Evolutionary conservation across 2,888 invertebrate genomes (phyloP).

Genomic region (Rhimphoctona megacephalus): DNA sequence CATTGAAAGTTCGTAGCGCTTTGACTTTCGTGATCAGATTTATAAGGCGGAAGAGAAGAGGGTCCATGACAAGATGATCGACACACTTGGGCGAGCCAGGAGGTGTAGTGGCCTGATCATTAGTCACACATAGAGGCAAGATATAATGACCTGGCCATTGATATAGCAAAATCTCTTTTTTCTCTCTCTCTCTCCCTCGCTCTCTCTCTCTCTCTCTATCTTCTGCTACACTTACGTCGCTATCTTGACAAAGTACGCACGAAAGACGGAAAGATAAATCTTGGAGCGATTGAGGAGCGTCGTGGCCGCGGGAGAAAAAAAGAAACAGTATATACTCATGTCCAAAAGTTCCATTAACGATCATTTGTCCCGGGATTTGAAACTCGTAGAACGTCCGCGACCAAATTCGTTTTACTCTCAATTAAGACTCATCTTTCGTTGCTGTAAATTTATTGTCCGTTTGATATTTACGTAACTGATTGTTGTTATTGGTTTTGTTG

Average conservation of each 20-base stretch:
- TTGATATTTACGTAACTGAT: background rate
- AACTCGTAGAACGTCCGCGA: conserved; percentile 23
- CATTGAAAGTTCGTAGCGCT: background rate
- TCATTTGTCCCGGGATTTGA: conserved; percentile 54
- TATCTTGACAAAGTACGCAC: conserved; percentile 54
- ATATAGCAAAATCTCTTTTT: conserved; percentile 44
- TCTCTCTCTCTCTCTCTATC: conserved; percentile 41
- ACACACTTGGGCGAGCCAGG: conserved; percentile 43
- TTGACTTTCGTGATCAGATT: conserved; percentile 1
- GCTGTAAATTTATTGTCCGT: conserved; percentile 24
- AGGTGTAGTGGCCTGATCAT: conserved; percentile 43
- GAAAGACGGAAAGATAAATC: conserved; percentile 51
- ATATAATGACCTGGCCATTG: conserved; percentile 42
- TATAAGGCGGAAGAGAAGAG: conserved; percentile 9
- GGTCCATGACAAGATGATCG: conserved; percentile 25
- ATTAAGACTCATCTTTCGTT: conserved; percentile 21
- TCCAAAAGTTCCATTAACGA: conserved; percentile 68
- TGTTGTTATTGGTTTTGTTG: background rate
- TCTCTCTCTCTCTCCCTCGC: conserved; percentile 45
- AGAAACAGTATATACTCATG: conserved; percentile 29
- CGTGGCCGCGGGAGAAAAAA: conserved; percentile 27
- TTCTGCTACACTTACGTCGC: conserved; percentile 65
- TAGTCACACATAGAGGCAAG: conserved; percentile 55
- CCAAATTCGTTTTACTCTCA: conserved; percentile 72
- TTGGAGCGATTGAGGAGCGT: conserved; percentile 38